Evolutionary conservation across 2,888 invertebrate species (phyloP).

Genomic region (Trissolcus japonicus): DNA sequence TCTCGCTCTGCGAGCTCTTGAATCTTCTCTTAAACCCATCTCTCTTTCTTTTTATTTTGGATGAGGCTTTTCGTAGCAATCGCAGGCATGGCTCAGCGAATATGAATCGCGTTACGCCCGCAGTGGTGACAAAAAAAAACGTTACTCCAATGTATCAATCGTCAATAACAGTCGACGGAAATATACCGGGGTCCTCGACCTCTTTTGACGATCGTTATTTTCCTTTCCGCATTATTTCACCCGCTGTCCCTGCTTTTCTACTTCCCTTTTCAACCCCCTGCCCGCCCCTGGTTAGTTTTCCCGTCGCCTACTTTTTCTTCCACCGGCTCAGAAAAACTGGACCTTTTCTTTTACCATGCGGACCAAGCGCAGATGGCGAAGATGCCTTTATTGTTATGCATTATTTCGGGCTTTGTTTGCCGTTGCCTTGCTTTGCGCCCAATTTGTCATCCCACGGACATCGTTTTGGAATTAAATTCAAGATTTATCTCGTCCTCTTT

Average conservation of each 20-base stretch:
- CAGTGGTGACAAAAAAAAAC: conserved; percentile 27
- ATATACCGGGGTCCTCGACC: conserved; percentile 57
- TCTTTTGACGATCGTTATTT: conserved; percentile 56
- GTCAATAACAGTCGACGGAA: conserved; percentile 57
- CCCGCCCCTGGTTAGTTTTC: background rate
- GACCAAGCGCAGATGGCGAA: background rate
- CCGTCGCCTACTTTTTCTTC: background rate
- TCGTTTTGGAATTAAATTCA: too few species aligned
- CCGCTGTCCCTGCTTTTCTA: conserved; percentile 12
- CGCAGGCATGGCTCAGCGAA: conserved; percentile 37
- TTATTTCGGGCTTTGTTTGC: too few species aligned
- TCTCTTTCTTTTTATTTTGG: conserved; percentile 26
- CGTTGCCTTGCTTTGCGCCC: too few species aligned
- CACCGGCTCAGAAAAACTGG: too few species aligned
- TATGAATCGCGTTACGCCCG: conserved; percentile 34
- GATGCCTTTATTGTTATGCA: background rate
- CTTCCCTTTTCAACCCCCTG: conserved; percentile 8
- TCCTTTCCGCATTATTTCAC: conserved; percentile 33
- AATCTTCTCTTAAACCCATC: background rate
- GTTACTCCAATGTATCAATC: conserved; percentile 50
- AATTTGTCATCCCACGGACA: too few species aligned
- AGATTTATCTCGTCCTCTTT: too few species aligned
- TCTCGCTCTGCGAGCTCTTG: conserved; percentile 3
- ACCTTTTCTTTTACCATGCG: too few species aligned
- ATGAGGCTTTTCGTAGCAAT: conserved; percentile 28